Base-by-base conservation (phyloP, 1,140 invertebrate species). In the Trachymyrmex septentrionalis region DNA sequence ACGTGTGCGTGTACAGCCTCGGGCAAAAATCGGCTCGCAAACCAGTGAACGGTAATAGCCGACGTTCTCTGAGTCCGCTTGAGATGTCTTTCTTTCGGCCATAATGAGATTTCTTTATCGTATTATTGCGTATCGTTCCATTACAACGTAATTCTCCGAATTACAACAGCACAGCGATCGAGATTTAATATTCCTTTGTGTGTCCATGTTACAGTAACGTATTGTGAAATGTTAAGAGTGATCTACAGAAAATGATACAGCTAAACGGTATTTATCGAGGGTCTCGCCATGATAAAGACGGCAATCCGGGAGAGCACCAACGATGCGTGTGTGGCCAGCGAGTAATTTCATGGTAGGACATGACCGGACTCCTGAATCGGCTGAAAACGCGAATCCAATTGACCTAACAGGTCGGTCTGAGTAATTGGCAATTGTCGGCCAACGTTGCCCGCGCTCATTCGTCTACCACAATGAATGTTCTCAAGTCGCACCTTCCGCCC, bases 341-440 rank as follows among this genome's bases (percentile, higher is more conserved):
- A 91, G 88, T 92, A 94, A 94, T 94, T 95, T 94, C 86, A 85
- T 87, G 80, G 89, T 87, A 91, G 93, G 72, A 95, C 94, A 94
- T 95, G 94, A 95, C 92, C 67, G 69, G 92, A 94, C 88, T 94
- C 84, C 50, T 75, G 90, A 94, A 94, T 94, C 91, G 86, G 90
- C 75, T 91, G 86, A 90, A 93, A 93, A 92, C 92, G 92, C 93
- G 92, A 93, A 90, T 94, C 92, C 93, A 95, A 95, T 95, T 95
- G 94, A 93, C 94, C 93, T 92, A 91, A 86, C 91, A 87, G 89
- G 91, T 93, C 91, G 91, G 91, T 50, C 53, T 91, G 91, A 91
- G 93, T 95, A 95, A 95, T 95, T 95, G 94, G 92, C 94, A 95
- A 95, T 95, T 95, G 94, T 94, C 93, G 92, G 38, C 90, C 94